These are phyloP conservation scores for Balaeniceps rex DNA, from an alignment of 2,113 vertebrate genomes.

Conservation along the genomic window DNA sequence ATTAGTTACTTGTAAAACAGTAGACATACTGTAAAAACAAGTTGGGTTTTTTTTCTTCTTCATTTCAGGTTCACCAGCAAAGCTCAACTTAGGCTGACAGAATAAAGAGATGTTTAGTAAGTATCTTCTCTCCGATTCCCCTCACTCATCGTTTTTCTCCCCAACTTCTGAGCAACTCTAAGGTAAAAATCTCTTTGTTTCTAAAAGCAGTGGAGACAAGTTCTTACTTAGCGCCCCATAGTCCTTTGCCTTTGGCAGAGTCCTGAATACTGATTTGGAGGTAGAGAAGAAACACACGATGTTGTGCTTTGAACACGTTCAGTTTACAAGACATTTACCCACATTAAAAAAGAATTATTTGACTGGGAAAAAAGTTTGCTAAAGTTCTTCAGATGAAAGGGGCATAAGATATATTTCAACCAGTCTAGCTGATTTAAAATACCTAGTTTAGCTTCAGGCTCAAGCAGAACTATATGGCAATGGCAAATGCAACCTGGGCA, in stretches of 20 bases:
- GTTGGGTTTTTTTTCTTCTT: background rate
- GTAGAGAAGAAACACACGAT: background rate
- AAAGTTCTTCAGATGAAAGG: background rate
- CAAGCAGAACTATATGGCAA: background rate
- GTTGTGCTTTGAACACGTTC: background rate
- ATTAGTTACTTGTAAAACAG: too few species aligned
- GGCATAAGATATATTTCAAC: background rate
- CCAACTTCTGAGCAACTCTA: background rate
- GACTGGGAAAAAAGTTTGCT: background rate
- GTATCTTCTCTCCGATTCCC: background rate
- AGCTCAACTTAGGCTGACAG: background rate
- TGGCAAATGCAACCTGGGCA: background rate
- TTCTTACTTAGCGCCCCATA: background rate
- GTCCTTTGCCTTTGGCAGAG: background rate
- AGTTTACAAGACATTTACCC: background rate
- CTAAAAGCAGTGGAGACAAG: background rate
- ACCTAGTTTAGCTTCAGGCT: background rate
- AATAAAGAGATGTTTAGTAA: background rate
- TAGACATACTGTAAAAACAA: background rate
- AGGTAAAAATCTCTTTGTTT: background rate
- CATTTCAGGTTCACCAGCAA: background rate
- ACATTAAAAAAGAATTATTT: background rate
- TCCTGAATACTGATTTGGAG: background rate
- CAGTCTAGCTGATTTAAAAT: background rate
- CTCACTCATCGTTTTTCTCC: background rate